Base-by-base conservation (phyloP, 1,140 invertebrate species). In the Armadillidium nasatum region DNA sequence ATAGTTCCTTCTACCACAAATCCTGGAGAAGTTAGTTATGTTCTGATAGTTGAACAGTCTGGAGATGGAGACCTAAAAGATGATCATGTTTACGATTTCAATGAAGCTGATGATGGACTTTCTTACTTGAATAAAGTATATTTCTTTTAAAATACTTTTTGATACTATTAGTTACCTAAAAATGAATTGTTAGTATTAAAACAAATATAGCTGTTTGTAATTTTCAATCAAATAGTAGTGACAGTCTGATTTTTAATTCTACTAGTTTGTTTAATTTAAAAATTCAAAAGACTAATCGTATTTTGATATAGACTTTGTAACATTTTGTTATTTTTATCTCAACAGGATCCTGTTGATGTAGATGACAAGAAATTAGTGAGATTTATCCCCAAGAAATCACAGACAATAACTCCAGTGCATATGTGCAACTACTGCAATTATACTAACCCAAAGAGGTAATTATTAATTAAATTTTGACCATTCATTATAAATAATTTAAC, bases 381-480 rank as follows among this genome's bases (percentile, higher is more conserved):
- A 85, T 88, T 89, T 13, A 82, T 89, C 15, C 88, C 89, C 1
- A 90, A 91, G 82, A 92, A 92, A 83, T 89, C 88, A 10, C 90
- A 91, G 82, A 88, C 88, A 0, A 88, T 90, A 10, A 87, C 90
- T 1, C 89, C 91, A 84, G 88, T 90, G 67, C 90, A 92, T 82
- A 92, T 92, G 88, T 96, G 94, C 83, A 92, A 91, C 81, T 94
- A 94, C 82, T 97, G 94, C 84, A 92, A 92, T 82, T 96, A 96
- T 83, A 94, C 92, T 0, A 93, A 91, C 84, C 90, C 92, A 0
- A 96, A 96, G 85, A 87, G 92, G 84, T 89, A 82, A 83, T 33
- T 33, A 1, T 33, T 33, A 33, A 33, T 33, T 33, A 33, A 33
- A 33, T 33, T 33, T 33, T 33, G 33, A 33, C n/a, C n/a, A n/a